Percentiles rank a stretch among this genome's conserved stretches.
Evolutionary conservation across 2,113 vertebrate species (phyloP).

Genomic region (Microcebus griseorufus): DNA sequence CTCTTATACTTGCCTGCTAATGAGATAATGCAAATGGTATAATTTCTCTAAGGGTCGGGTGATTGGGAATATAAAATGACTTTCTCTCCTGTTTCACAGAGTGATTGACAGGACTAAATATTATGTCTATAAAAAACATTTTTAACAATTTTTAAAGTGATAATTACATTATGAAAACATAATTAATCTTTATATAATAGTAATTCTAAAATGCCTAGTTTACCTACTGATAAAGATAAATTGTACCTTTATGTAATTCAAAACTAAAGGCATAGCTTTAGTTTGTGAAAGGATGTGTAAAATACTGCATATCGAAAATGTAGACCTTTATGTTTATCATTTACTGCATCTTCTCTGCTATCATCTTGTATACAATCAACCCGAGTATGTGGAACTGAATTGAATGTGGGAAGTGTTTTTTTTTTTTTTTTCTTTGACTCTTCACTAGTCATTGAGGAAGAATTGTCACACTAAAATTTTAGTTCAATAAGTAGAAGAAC

Average conservation of each 20-base stretch:
- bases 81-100: neutral
- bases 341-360: neutral
- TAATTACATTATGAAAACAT: neutral
- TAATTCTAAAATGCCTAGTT: neutral
- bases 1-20: neutral
- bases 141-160: neutral
- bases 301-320: neutral
- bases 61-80: neutral
- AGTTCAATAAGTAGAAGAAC: neutral
- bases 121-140: neutral
- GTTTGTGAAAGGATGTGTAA: neutral
- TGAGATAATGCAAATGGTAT: neutral
- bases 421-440: conserved; percentile 13
- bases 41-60: neutral
- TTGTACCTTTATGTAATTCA: neutral
- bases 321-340: neutral
- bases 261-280: neutral
- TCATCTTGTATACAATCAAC: neutral
- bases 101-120: neutral
- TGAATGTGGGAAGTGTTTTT: neutral
- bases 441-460: conserved; percentile 1
- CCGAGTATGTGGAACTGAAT: neutral
- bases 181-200: neutral
- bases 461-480: conserved; percentile 13
- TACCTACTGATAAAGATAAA: neutral